phyloP scores from a whole-genome alignment of 2,888 invertebrate species.

The Chouioia cunea region DNA sequence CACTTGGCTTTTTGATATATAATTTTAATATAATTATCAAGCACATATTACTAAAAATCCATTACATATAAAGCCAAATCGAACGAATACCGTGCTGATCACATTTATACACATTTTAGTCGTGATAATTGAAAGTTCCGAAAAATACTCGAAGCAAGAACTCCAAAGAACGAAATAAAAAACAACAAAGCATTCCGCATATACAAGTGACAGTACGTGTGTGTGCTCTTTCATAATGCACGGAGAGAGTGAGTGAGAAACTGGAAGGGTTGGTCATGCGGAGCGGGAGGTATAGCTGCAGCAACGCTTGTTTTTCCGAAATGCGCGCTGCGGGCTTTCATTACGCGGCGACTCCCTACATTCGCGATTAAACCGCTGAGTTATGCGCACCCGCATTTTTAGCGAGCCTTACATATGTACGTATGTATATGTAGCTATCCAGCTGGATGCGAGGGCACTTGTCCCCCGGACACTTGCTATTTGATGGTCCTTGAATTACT shows the following conservation, averaged over 20 bases:
- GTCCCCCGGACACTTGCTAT: slow-evolving; percentile 29
- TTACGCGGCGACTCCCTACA: slow-evolving; percentile 58
- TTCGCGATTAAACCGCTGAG: slow-evolving; percentile 64
- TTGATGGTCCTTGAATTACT: slow-evolving; percentile 38
- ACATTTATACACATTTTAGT: no score
- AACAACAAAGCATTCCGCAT: no score
- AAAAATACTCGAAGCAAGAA: no score
- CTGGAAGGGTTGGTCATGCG: no score
- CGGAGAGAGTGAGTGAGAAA: not conserved
- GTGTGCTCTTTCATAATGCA: not conserved
- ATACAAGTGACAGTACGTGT: not conserved
- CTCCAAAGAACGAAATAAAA: no score
- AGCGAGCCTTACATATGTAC: slow-evolving; percentile 49
- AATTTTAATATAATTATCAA: no score
- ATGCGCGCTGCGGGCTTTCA: slow-evolving; percentile 58
- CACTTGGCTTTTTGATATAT: no score
- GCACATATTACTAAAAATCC: no score
- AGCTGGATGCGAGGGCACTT: slow-evolving; percentile 1
- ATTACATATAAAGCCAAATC: no score
- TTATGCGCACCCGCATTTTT: slow-evolving; percentile 65
- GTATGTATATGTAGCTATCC: no score
- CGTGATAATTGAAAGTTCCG: no score
- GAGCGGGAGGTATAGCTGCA: slow-evolving; percentile 5
- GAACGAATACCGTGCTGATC: no score
- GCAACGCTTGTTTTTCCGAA: slow-evolving; percentile 58